phyloP scores from a whole-genome alignment of 2,113 vertebrate genomes.

The Athene cunicularia region DNA sequence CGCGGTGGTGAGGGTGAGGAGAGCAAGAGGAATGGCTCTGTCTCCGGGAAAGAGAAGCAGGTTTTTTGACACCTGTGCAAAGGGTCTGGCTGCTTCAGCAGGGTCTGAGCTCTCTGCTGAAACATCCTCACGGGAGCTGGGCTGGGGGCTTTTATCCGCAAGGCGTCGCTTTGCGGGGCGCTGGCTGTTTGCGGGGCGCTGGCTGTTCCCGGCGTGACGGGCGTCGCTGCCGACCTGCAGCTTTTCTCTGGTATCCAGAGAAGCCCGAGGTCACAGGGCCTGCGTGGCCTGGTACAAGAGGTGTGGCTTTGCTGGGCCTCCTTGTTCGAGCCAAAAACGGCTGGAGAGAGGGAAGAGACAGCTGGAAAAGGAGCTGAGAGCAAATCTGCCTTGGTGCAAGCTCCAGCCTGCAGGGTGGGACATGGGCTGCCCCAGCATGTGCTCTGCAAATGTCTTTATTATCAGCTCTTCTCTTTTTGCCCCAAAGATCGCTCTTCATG shows the following conservation, averaged over 20 bases:
- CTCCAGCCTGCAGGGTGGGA: neutral
- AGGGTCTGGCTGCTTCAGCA: neutral
- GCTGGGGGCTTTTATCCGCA: neutral
- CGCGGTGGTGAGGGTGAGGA: fast-evolving
- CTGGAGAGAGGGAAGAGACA: neutral
- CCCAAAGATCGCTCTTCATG: neutral
- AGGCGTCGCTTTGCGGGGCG: neutral
- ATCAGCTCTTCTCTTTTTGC: neutral
- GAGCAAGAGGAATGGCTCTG: neutral
- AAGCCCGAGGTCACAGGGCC: neutral
- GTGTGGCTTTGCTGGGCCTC: neutral
- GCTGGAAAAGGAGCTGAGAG: neutral
- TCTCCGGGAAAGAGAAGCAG: neutral
- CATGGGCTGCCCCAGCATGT: neutral
- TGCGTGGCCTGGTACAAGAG: neutral
- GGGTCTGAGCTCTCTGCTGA: neutral
- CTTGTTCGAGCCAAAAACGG: neutral
- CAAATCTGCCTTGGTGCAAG: neutral
- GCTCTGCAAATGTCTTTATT: neutral
- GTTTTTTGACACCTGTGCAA: too few species aligned
- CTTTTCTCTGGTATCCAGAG: neutral
- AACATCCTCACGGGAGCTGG: neutral
- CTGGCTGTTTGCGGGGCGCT: neutral
- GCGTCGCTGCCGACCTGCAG: neutral
- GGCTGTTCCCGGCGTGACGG: neutral